Conservation (phyloP, 2,888 invertebrate genomes). For the Anoplius nigerrimus region DNA sequence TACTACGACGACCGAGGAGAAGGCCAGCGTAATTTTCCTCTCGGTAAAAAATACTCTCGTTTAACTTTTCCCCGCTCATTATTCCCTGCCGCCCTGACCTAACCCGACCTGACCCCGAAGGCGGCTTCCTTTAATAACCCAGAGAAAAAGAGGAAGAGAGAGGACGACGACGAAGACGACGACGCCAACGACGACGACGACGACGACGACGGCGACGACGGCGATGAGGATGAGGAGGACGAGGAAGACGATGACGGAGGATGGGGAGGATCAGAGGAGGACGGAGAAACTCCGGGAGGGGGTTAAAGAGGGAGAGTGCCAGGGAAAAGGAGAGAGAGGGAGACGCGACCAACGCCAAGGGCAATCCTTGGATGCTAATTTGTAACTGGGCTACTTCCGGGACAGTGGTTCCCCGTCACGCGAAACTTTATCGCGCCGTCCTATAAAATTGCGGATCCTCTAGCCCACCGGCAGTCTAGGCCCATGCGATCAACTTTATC, state of each 20-base stretch:
- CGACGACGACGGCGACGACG: constrained; percentile 17
- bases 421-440: constrained; percentile 45
- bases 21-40: constrained; percentile 67
- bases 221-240: constrained; percentile 9
- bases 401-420: constrained; percentile 67
- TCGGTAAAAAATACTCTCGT: constrained; percentile 71
- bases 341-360: constrained; percentile 67
- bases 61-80: constrained; percentile 72
- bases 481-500: no score
- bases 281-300: constrained; percentile 21
- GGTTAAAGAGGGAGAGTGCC: constrained; percentile 21
- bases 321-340: constrained; percentile 34
- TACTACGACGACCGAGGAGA: constrained; percentile 44
- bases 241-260: constrained; percentile 38
- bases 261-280: constrained; percentile 23
- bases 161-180: constrained; percentile 29
- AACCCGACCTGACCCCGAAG: constrained; percentile 72
- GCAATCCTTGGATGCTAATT: constrained; percentile 73
- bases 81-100: constrained; percentile 71
- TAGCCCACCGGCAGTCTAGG: not conserved
- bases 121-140: constrained; percentile 72
- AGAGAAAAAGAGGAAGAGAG: constrained; percentile 57
- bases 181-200: constrained; percentile 19
- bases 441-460: constrained; percentile 35
- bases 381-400: constrained; percentile 73